Conservation (phyloP, 2,888 invertebrate genomes). For the Ormyrus pomaceus region DNA sequence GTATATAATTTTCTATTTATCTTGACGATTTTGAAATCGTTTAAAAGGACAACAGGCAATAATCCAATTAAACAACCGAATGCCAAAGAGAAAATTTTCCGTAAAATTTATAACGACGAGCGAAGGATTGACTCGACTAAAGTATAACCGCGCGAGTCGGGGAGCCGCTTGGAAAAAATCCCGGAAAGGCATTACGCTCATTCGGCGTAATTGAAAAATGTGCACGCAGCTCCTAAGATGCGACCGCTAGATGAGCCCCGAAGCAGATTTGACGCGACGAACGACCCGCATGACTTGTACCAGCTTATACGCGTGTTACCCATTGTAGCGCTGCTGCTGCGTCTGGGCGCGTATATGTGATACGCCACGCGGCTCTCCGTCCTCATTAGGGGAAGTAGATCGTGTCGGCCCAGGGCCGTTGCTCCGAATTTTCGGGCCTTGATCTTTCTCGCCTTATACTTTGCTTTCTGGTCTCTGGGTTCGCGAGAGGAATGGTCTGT, state of each 20-base stretch:
- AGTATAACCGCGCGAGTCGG: background rate
- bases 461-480: too few species aligned
- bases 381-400: constrained; percentile 50
- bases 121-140: background rate
- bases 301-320: background rate
- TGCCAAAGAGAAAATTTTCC: too few species aligned
- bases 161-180: constrained; percentile 19
- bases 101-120: too few species aligned
- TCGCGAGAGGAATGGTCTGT: too few species aligned
- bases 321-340: background rate
- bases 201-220: constrained; percentile 40
- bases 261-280: constrained; percentile 11
- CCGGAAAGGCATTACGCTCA: constrained; percentile 16
- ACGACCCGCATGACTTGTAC: constrained; percentile 14
- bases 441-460: background rate
- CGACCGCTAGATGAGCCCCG: background rate
- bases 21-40: too few species aligned
- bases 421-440: constrained; percentile 16
- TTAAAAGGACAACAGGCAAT: too few species aligned
- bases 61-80: too few species aligned
- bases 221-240: constrained; percentile 30
- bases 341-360: constrained; percentile 5
- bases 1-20: too few species aligned
- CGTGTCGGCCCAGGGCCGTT: constrained; percentile 38
- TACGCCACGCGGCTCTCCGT: constrained; percentile 11